These are phyloP conservation scores for Ictalurus furcatus DNA, from an alignment of 2,113 vertebrate genomes.

Conservation along the genomic window DNA sequence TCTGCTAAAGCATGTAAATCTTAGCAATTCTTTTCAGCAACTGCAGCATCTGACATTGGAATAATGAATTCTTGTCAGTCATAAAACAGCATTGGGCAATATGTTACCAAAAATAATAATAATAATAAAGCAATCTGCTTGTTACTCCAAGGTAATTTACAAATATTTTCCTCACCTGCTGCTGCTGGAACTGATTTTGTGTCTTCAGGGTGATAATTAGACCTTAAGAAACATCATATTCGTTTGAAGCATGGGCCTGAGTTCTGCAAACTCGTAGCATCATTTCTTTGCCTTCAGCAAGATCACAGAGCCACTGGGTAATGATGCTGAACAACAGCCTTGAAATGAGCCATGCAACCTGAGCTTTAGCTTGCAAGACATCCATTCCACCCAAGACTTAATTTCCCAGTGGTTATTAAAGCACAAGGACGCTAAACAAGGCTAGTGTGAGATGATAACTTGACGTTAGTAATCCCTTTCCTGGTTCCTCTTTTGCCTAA, in stretches of 20 bases:
- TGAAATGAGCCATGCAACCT: conserved; percentile 21
- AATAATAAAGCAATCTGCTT: neutral
- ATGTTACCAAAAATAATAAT: neutral
- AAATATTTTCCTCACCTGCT: conserved; percentile 27
- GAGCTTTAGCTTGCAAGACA: conserved; percentile 27
- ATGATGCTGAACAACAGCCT: conserved; percentile 32
- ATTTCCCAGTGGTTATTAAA: conserved; percentile 42
- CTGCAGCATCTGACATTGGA: neutral
- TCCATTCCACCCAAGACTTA: neutral
- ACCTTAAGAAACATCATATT: conserved; percentile 6
- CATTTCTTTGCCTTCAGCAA: conserved; percentile 42
- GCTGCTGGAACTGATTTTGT: conserved; percentile 12
- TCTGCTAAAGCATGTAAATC: neutral
- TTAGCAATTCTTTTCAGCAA: neutral
- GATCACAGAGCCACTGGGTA: conserved; percentile 41
- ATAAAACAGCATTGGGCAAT: neutral
- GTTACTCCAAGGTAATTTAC: conserved; percentile 2
- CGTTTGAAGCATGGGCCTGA: conserved; percentile 23
- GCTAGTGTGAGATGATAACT: conserved; percentile 47
- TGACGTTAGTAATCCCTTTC: conserved; percentile 36
- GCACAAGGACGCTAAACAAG: conserved; percentile 37
- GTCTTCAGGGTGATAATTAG: conserved; percentile 46
- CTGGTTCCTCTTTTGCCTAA: conserved; percentile 13
- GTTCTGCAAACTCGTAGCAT: conserved; percentile 10
- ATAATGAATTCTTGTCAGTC: conserved; percentile 27